These are phyloP conservation scores for Dicranocentrus wangi DNA, from an alignment of 2,888 invertebrate genomes.

Conservation along the genomic window DNA sequence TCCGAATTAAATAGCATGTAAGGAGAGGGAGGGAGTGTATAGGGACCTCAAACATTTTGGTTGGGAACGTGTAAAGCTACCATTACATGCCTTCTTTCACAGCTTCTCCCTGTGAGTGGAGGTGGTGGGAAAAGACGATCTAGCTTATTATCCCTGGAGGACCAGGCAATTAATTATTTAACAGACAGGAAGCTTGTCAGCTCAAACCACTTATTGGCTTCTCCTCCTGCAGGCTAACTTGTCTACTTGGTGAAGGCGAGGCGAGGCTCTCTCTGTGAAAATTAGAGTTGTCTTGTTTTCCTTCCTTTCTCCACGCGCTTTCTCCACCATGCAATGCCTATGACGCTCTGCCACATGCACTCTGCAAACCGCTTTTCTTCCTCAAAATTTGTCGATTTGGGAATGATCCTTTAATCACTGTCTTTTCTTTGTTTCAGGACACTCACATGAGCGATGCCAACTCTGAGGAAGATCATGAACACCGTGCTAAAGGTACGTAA, in stretches of 20 bases:
- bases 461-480: conserved; percentile 64
- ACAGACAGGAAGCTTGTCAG: conserved; percentile 57
- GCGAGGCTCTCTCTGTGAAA: too few relatives aligned
- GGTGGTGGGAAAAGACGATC: conserved; percentile 44
- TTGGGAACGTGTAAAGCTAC: background rate
- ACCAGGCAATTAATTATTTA: conserved; percentile 63
- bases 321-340: too few relatives aligned
- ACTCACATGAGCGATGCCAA: conserved; percentile 66
- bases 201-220: conserved; percentile 49
- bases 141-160: conserved; percentile 58
- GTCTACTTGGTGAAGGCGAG: too few relatives aligned
- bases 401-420: background rate
- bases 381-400: too few relatives aligned
- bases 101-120: background rate
- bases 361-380: too few relatives aligned
- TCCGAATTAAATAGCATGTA: conserved; percentile 2
- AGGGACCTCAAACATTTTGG: too few relatives aligned
- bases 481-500: conserved; percentile 61
- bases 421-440: conserved; percentile 60
- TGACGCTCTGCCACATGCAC: too few relatives aligned
- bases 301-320: too few relatives aligned
- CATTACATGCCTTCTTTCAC: background rate
- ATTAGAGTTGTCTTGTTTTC: too few relatives aligned
- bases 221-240: background rate
- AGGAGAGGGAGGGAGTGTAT: too few relatives aligned